Evolutionary conservation across 2,888 invertebrate species (phyloP), one percentile per base, ranked within the genome.

Genomic region (Dusona sp.): DNA sequence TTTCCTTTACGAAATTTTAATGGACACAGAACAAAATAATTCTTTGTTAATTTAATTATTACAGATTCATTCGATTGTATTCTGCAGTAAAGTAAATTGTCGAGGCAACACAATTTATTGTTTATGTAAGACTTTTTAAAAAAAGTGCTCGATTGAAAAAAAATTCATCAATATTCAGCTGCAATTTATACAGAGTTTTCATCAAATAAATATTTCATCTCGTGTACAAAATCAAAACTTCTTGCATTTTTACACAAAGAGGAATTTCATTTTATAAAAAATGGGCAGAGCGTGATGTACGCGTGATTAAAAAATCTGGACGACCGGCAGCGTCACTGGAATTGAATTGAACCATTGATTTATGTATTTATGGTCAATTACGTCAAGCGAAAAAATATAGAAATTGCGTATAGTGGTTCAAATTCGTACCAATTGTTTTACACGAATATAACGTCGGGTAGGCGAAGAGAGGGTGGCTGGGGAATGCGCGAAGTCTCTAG

Each of bases 381-480:
- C 65, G 65, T 61, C 61, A 6, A 61, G 11, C 65, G 8, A 22
- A 68, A 42, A 72, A 67, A 74, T 67, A 79, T 67, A 45, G 48
- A 72, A 72, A 42, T 13, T 38, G 72, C 22, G 19, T 42, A 36
- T 29, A 72, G 4, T 36, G 73, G 54, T 73, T 54, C 38, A 54
- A 73, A 73, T 54, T 73, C 33, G 54, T 54, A 54, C 54, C 54
- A 73, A 29, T 33, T 51, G 29, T 51, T 51, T 36, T 68, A 68
- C 42, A 68, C 72, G 33, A 33, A 89, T 90, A 92, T 92, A 92
- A 92, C 92, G 92, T 89, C 89, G 78, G 87, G 89, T 87, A 90
- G 88, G 89, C 89, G 88, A 86, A 85, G 88, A 88, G 88, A 88
- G 90, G 89, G 90, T 88, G 88, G 78, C 83, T 64, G 89, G 61